A percentile compares a stretch with the other conserved stretches of the same genome.
These are phyloP conservation scores for Rhabdomys dilectus DNA, from an alignment of 2,113 vertebrate species.

Conservation along the genomic window DNA sequence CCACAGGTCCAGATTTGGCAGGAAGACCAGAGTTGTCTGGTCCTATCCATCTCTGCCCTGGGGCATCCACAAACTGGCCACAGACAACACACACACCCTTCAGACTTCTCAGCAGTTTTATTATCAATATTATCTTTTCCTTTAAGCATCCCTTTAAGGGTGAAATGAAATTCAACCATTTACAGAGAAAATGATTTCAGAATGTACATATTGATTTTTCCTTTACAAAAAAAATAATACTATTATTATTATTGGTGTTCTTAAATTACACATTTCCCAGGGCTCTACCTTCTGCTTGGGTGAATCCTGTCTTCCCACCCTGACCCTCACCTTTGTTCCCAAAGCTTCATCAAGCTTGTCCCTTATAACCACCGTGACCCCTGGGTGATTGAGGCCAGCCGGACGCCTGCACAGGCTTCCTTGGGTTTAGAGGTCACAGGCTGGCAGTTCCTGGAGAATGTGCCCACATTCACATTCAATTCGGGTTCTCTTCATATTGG, in stretches of 20 bases:
- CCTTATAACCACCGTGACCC: background rate
- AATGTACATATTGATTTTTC: slow-evolving; percentile 89
- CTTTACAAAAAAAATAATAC: slow-evolving; percentile 88
- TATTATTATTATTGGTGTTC: slow-evolving; percentile 79
- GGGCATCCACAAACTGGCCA: slow-evolving; percentile 61
- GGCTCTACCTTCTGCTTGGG: slow-evolving; percentile 68
- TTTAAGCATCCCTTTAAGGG: slow-evolving; percentile 93
- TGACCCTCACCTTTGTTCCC: background rate
- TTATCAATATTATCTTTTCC: slow-evolving; percentile 88
- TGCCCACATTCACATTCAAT: background rate
- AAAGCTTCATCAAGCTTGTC: background rate
- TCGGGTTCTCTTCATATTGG: slow-evolving; percentile 1
- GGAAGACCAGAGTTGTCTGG: background rate
- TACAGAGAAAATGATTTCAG: slow-evolving; percentile 93
- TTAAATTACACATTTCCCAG: slow-evolving; percentile 87
- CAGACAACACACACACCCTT: slow-evolving; percentile 31
- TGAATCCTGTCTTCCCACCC: slow-evolving; percentile 65
- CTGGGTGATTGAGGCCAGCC: background rate
- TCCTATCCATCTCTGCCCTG: background rate
- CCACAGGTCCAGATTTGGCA: background rate
- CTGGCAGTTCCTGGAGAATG: background rate
- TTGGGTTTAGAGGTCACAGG: background rate
- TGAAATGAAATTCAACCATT: slow-evolving; percentile 93
- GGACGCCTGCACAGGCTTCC: background rate
- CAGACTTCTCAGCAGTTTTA: slow-evolving; percentile 84